A percentile compares a stretch with the other conserved stretches of the same genome.
Conservation (phyloP, 2,113 vertebrate genomes). For the Acinonyx jubatus region DNA sequence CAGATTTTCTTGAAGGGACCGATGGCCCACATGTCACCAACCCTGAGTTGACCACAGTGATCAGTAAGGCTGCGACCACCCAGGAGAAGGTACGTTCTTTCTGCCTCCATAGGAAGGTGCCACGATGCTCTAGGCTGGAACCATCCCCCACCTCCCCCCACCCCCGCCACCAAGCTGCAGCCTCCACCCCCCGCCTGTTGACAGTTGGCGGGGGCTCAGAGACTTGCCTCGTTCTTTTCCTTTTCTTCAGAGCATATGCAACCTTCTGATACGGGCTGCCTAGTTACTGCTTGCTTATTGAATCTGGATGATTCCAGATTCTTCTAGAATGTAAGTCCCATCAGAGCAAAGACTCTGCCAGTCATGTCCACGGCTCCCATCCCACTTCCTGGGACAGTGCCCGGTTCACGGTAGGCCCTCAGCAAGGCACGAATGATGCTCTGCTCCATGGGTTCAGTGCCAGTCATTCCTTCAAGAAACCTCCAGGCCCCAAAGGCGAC, state of each 20-base stretch:
- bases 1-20: neutral
- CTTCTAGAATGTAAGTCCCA: neutral
- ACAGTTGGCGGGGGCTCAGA: neutral
- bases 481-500: neutral
- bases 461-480: neutral
- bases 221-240: neutral
- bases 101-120: neutral
- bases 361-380: neutral
- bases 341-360: neutral
- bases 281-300: neutral
- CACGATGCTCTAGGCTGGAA: neutral
- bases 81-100: neutral
- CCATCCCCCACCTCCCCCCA: neutral
- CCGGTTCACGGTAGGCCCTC: neutral
- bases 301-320: neutral
- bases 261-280: fast-evolving
- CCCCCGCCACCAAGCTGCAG: fast-evolving
- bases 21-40: constrained; percentile 6
- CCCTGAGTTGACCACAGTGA: neutral
- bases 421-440: neutral
- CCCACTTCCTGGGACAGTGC: too few relatives aligned
- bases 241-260: fast-evolving
- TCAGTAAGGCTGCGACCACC: neutral
- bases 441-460: fast-evolving
- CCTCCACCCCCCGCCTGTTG: neutral